Evolutionary conservation across 2,888 invertebrate genomes (phyloP), one percentile per base, ranked within the genome.

Genomic region (Eupithecia inturbata): DNA sequence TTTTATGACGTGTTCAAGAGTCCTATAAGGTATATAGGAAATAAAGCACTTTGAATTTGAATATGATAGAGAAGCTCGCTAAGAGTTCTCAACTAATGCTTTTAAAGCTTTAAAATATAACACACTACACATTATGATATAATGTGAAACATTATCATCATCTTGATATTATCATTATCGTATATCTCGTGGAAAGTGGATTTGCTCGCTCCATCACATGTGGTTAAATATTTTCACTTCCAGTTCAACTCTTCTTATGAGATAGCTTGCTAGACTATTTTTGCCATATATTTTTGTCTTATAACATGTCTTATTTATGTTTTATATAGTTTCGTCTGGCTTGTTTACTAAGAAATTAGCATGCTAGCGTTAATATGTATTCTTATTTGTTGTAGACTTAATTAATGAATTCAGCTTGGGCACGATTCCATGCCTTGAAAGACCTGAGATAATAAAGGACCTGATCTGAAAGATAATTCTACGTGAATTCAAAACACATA

Each of bases 201-300:
- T 68, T 67, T 73, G 64, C 77, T 73, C 68, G 73, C 70, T 67
- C 53, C 67, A 70, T 69, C 73, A 74, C 41, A 63, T 63, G 64
- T 39, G 64, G 39, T 69, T 77, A 66, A 69, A 77, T 75, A 78
- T 74, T 80, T 80, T 78, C 80, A 77, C 80, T 78, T 75, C 78
- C 73, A 12, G 22, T 53, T 53, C 53, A 3, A 22, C 53, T 0
- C 22, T 53, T 22, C 53, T 26, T 53, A 53, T n/a, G 7, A n/a
- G 49, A 49, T 53, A 26, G 53, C 22, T 49, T n/a, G 49, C 49
- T 53, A 53, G 22, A 53, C 53, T 53, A 53, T 26, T 53, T 49
- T 49, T 49, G 45, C n/a, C 45, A 7, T 49, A n/a, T 49, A 49
- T n/a, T n/a, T 53, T 53, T 22, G 22, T 53, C 22, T 4, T 12